These are phyloP conservation scores for Harpalus rufipes DNA, from an alignment of 2,888 invertebrate species.

Conservation along the genomic window DNA sequence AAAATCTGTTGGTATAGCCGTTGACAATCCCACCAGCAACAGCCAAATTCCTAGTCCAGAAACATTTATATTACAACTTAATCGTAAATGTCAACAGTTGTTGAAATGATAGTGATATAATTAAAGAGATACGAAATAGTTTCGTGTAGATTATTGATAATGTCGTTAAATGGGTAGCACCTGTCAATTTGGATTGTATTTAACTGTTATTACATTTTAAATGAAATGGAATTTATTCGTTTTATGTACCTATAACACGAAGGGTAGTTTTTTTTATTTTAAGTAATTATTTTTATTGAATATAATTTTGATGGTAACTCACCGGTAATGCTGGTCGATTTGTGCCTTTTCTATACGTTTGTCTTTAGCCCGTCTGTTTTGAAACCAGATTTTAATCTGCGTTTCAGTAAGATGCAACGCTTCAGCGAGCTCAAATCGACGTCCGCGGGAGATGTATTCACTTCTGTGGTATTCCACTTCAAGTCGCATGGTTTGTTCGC, in stretches of 20 bases:
- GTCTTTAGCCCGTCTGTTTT: conserved; percentile 96
- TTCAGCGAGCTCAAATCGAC: conserved; percentile 89
- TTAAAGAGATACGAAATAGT: conserved; percentile 31
- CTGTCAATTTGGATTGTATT: conserved; percentile 45
- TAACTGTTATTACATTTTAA: conserved; percentile 48
- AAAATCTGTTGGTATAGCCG: conserved; percentile 72
- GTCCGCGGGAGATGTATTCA: conserved; percentile 94
- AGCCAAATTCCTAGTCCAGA: conserved; percentile 73
- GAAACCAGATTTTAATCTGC: conserved; percentile 95
- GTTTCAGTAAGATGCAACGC: conserved; percentile 86
- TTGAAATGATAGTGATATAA: conserved; percentile 2
- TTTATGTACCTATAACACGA: conserved; percentile 15
- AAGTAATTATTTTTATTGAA: neutral
- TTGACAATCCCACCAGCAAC: conserved; percentile 73
- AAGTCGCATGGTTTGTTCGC: conserved; percentile 93
- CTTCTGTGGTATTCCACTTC: conserved; percentile 95
- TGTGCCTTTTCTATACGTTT: conserved; percentile 97
- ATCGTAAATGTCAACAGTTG: conserved; percentile 34
- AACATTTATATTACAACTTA: conserved; percentile 30
- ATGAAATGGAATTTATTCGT: conserved; percentile 7
- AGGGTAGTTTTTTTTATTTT: neutral
- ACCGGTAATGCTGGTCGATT: conserved; percentile 96
- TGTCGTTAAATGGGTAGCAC: conserved; percentile 34
- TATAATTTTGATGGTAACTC: conserved; percentile 69
- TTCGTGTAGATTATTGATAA: conserved; percentile 39